phyloP scores from a whole-genome alignment of 2,113 vertebrate species.

The Ptilorrhoa leucosticta region DNA sequence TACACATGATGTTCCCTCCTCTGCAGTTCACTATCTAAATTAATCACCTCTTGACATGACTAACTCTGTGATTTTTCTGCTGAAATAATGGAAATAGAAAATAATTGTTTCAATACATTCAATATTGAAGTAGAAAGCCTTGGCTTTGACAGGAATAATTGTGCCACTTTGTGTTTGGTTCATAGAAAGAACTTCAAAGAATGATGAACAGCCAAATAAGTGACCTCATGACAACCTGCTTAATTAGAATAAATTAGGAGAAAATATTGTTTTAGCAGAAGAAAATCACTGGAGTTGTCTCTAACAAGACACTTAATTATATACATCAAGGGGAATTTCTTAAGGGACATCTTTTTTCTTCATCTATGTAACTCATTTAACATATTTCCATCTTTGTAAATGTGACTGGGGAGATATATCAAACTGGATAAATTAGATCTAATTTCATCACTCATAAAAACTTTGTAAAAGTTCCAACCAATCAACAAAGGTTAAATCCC shows the following conservation, averaged over 20 bases:
- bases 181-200: constrained; percentile 6
- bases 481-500: neutral
- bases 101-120: neutral
- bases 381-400: constrained; percentile 29
- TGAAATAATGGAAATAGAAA: neutral
- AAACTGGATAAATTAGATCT: constrained; percentile 48
- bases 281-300: constrained; percentile 39
- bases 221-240: constrained; percentile 40
- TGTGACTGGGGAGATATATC: constrained; percentile 27
- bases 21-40: neutral
- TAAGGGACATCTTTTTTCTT: constrained; percentile 44
- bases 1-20: neutral
- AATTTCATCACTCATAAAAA: constrained; percentile 27
- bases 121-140: neutral
- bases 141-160: neutral
- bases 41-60: neutral
- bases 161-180: constrained; percentile 1
- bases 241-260: constrained; percentile 57
- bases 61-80: neutral
- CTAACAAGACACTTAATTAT: constrained; percentile 66
- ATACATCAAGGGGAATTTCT: constrained; percentile 59
- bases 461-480: constrained; percentile 22
- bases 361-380: constrained; percentile 40
- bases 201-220: neutral
- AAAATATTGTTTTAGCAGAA: constrained; percentile 57